Conservation (phyloP, 2,888 invertebrate species). For the Thymelicus lineola region DNA sequence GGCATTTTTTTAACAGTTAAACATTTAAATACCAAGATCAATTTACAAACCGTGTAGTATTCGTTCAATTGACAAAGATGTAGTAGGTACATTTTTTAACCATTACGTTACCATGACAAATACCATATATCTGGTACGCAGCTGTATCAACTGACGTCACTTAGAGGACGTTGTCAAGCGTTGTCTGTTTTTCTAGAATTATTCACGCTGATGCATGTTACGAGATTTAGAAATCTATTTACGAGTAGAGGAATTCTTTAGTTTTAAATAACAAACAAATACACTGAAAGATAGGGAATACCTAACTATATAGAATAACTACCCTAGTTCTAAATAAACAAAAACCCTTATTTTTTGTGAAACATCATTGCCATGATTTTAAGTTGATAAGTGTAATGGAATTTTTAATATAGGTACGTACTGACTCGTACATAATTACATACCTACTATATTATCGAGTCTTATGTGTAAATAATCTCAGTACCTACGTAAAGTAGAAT, state of each 20-base stretch:
- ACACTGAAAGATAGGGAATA: no score
- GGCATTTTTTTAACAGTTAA: no score
- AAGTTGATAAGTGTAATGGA: no score
- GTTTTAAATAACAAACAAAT: no score
- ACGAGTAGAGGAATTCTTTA: not conserved
- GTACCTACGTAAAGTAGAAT: not conserved
- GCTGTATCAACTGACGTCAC: slow-evolving; percentile 70
- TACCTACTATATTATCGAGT: no score
- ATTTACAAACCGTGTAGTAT: slow-evolving; percentile 1
- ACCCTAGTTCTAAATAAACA: no score
- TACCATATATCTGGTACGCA: slow-evolving; percentile 68
- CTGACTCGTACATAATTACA: no score
- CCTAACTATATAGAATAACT: no score
- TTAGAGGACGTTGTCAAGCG: slow-evolving; percentile 50
- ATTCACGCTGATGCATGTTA: slow-evolving; percentile 8
- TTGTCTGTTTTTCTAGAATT: slow-evolving; percentile 20
- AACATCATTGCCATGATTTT: no score
- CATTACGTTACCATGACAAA: slow-evolving; percentile 53
- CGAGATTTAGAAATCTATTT: not conserved
- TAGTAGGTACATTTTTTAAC: slow-evolving; percentile 47
- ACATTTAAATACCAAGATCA: slow-evolving; percentile 3
- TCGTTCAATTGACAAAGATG: slow-evolving; percentile 12
- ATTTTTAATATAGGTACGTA: no score
- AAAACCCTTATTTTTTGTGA: no score
- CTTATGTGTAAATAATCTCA: not conserved